Evolutionary conservation across 2,113 vertebrate genomes (phyloP), one percentile per base, ranked within the genome.

Genomic region (Eretmochelys imbricata): DNA sequence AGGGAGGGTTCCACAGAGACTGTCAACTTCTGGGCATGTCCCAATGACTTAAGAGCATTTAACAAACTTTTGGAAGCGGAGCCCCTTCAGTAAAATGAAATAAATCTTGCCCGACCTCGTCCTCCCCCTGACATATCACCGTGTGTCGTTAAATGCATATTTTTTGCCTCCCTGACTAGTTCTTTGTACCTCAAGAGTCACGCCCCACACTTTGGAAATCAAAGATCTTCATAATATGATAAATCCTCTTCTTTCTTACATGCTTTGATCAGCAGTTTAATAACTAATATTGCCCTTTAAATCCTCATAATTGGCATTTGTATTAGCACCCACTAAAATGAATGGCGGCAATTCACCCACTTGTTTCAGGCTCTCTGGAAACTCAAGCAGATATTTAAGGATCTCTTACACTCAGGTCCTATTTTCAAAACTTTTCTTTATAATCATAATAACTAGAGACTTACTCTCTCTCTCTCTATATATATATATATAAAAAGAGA

Each of bases 361-460:
- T 16, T 51, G 31, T 50, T 87, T 80, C 49, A 90, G 42, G 29
- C 5, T 80, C 50, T 83, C 80, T 93, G 55, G 31, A 90, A 25
- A 82, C 46, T 69, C 80, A 82, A 42, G 42, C 82, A 59, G 69
- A 46, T 8, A 42, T 76, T 12, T 85, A 62, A 78, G 85, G 38
- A 84, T 94, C 90, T 9, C 2, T 12, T 46, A 93, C 49, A 80
- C 87, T 87, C 48, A 84, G 69, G 31, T 35, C 49, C 13, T 50
- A 54, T 89, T 96, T 84, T 8, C 59, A 89, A 90, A 54, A 55
- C 85, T 4, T 51, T 1, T 89, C 80, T 55, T 80, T 89, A 46
- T 8, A 35, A 65, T 89, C 27, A 46, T 85, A 38, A 27, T 24
- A 75, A 24, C 9, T 42, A 38, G 38, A n/a, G 65, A 22, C 27